Percentiles rank a stretch among this genome's conserved stretches.
Conservation (phyloP, 2,113 vertebrate species). For the Corythaixoides concolor region DNA sequence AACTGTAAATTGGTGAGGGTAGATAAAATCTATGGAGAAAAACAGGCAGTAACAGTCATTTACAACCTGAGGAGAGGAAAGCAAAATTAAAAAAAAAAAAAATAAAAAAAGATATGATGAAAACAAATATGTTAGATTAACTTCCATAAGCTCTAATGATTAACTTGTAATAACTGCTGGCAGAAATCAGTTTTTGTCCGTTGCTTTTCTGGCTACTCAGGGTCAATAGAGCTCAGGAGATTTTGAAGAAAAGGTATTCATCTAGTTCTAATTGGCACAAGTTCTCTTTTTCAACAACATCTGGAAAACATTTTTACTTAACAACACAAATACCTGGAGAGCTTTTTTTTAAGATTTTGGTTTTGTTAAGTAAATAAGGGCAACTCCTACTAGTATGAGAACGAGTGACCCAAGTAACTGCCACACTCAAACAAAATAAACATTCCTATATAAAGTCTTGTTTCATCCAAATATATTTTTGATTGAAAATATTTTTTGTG, state of each 20-base stretch:
- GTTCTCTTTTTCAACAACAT: neutral
- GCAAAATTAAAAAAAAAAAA: neutral
- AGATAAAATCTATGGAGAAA: neutral
- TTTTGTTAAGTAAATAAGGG: neutral
- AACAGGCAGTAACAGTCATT: neutral
- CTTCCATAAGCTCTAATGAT: neutral
- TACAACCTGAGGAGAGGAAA: neutral
- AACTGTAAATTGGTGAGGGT: neutral
- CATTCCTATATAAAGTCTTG: neutral
- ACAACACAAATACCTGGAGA: neutral
- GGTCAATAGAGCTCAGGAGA: neutral
- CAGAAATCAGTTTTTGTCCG: neutral
- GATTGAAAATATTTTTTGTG: neutral
- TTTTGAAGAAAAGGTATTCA: neutral
- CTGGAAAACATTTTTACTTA: neutral
- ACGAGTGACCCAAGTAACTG: neutral
- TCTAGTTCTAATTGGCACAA: neutral
- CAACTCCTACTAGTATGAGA: neutral
- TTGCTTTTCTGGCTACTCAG: neutral
- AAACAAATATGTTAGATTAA: neutral
- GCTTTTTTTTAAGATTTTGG: neutral
- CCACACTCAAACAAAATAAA: neutral
- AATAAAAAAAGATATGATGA: fast-evolving
- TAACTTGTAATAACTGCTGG: neutral
- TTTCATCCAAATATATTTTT: neutral